Evolutionary conservation across 2,888 invertebrate genomes (phyloP), one percentile per base, ranked within the genome.

Genomic region (Mimumesa dahlbomi): DNA sequence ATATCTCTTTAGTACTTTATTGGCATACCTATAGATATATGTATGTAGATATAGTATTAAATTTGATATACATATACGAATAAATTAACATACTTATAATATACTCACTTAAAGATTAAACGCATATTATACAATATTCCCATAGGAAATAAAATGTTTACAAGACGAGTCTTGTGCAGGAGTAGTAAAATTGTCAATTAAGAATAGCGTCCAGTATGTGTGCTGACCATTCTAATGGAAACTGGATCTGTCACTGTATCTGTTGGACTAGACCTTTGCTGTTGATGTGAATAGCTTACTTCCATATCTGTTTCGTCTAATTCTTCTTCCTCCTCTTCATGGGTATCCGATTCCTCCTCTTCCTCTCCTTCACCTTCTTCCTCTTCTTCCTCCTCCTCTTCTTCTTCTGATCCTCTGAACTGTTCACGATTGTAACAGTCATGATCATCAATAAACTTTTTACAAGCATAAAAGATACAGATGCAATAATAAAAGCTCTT

Each of bases 221-320:
- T 70, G 58, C 82, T 78, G 78, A 89, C 85, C 86, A 89, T 87
- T 81, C 89, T 84, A 54, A 88, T 87, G 53, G 88, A 86, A 38
- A 85, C 86, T 21, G 88, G 87, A 81, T 88, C 87, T 31, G 85
- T 85, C 53, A 84, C 84, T 29, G 85, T 83, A 58, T 87, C 87
- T 14, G 86, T 86, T 42, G 88, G 89, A 75, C 88, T 88, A 31
- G 88, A 86, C 81, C 87, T 85, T 74, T 87, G 89, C 71, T 86
- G 87, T 68, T 86, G 89, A 81, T 88, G 87, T 19, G 89, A 80
- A 68, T 87, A 89, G 81, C 88, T 89, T 56, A 89, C 88, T 85
- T 89, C 89, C 89, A 89, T 89, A 65, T 89, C 89, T 57, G 88
- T 87, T 77, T 89, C 89, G 68, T 89, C 89, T 54, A 89, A 81